These are phyloP conservation scores for Myocastor coypus DNA, from an alignment of 2,113 vertebrate species.

Conservation along the genomic window DNA sequence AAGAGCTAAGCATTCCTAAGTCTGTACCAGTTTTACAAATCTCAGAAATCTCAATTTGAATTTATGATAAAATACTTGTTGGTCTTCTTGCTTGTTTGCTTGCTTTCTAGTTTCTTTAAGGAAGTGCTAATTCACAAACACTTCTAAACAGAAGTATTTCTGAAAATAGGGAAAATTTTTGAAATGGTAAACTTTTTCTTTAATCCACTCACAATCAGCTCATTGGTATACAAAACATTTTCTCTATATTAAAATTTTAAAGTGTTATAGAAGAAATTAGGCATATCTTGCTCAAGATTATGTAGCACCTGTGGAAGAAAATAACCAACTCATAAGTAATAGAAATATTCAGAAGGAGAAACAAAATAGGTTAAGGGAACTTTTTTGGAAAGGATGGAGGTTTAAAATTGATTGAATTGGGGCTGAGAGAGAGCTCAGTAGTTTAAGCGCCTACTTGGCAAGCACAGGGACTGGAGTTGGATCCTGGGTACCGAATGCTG, in stretches of 20 bases:
- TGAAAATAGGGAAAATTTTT: background rate
- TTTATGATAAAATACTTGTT: slow-evolving; percentile 24
- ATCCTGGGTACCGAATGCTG: no score
- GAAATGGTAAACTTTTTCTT: background rate
- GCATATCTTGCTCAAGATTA: background rate
- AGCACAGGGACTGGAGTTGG: no score
- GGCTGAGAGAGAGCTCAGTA: no score
- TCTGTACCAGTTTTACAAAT: background rate
- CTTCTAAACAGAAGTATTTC: background rate
- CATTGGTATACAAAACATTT: background rate
- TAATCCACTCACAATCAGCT: background rate
- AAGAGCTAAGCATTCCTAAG: background rate
- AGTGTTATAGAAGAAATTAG: background rate
- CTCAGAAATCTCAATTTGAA: background rate
- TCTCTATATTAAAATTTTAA: slow-evolving; percentile 4
- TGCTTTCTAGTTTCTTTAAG: slow-evolving; percentile 9
- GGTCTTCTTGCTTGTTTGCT: background rate
- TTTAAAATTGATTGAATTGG: background rate
- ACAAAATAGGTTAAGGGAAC: background rate
- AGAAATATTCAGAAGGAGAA: background rate
- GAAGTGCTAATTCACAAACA: background rate
- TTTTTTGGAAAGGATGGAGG: background rate
- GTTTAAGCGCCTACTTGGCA: no score
- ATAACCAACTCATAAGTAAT: background rate
- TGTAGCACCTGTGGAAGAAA: background rate